Conservation (phyloP, 2,113 vertebrate genomes). For the Puma concolor region DNA sequence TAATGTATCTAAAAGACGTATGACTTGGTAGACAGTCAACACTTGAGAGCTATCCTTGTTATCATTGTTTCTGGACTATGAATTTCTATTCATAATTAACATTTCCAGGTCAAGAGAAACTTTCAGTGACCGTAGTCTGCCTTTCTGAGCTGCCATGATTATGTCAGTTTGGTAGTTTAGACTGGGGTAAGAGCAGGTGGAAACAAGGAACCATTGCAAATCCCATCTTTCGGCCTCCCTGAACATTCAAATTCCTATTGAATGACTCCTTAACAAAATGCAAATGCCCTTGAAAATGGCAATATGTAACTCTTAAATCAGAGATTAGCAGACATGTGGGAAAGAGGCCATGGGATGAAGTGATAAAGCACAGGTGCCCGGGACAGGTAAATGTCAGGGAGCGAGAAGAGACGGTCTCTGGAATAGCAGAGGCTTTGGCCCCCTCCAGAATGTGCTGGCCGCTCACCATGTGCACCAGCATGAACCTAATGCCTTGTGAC, state of each 20-base stretch:
- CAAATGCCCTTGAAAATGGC: not conserved
- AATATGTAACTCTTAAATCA: not conserved
- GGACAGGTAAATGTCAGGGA: fast-evolving
- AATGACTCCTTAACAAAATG: not conserved
- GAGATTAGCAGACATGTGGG: not conserved
- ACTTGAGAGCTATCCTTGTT: not conserved
- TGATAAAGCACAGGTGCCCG: not conserved
- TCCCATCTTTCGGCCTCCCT: not conserved
- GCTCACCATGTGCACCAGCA: fast-evolving
- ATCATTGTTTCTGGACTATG: not conserved
- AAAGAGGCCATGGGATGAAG: not conserved
- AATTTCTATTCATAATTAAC: not conserved
- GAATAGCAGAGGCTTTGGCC: not conserved
- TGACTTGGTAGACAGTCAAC: not conserved
- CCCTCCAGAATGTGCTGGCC: not conserved
- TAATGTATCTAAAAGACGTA: not conserved
- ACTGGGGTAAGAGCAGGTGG: too few relatives aligned
- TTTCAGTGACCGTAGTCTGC: not conserved
- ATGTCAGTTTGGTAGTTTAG: fast-evolving
- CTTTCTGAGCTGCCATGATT: not conserved
- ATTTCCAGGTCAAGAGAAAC: not conserved
- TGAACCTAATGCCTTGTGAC: not conserved
- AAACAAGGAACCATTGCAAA: not conserved
- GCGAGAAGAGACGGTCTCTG: not conserved
- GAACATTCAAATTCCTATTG: not conserved